phyloP scores from a whole-genome alignment of 2,797 vertebrate genomes.

The Macropus fuliginosus region DNA sequence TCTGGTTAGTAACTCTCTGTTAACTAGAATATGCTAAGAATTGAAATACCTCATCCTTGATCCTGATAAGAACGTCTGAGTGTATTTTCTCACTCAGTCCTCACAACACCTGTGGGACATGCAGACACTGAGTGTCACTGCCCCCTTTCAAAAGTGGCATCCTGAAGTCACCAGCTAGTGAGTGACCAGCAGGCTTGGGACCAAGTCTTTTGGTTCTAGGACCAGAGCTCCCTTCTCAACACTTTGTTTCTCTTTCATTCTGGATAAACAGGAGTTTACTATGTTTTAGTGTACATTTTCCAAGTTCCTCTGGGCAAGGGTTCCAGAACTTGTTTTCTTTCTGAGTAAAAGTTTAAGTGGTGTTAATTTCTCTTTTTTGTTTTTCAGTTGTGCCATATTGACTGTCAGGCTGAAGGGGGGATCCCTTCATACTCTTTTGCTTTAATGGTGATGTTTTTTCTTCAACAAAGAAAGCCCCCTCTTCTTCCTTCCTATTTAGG shows the following conservation, averaged over 20 bases:
- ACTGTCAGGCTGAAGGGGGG: slow-evolving; percentile 97
- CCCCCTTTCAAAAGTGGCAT: too few species aligned
- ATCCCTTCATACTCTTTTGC: slow-evolving; percentile 98
- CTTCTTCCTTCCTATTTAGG: slow-evolving; percentile 96
- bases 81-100: neutral
- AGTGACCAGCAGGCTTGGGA: neutral
- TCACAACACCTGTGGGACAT: neutral
- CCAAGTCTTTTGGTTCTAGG: neutral
- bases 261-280: slow-evolving; percentile 37
- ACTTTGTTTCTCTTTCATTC: neutral
- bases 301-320: neutral
- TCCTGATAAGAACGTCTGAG: neutral
- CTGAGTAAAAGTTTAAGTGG: slow-evolving; percentile 49
- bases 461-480: slow-evolving; percentile 95
- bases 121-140: neutral
- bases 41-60: neutral
- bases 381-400: slow-evolving; percentile 95
- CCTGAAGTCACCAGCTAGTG: neutral
- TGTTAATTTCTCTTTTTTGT: slow-evolving; percentile 55
- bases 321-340: neutral
- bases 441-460: slow-evolving; percentile 99
- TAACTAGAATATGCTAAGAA: neutral
- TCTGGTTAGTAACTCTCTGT: neutral
- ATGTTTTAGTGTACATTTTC: neutral
- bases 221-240: neutral